A percentile compares a stretch with the other conserved stretches of the same genome.
phyloP scores from a whole-genome alignment of 37 sponge, comb jelly and placozoan genomes.

The Dysidea cf. avara region DNA sequence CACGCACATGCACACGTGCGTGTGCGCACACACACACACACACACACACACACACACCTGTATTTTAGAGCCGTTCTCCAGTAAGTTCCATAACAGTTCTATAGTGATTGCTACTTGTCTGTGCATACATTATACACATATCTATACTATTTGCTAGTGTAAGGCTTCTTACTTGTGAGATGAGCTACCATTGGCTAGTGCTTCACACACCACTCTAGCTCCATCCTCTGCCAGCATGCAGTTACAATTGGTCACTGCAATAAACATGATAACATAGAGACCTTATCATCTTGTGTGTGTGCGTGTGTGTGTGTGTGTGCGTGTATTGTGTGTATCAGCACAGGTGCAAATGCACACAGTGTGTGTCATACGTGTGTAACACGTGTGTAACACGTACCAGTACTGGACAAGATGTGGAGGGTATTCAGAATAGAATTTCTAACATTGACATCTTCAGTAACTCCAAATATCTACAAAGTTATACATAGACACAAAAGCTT shows the following conservation, averaged over 20 bases:
- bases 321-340: too few species aligned
- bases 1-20: too few species aligned
- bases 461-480: too few species aligned
- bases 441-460: constrained; percentile 6
- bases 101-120: constrained; percentile 31
- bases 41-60: constrained; percentile 41
- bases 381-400: constrained; percentile 5
- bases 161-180: constrained; percentile 17
- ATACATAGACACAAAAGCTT: too few species aligned
- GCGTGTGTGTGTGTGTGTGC: too few species aligned
- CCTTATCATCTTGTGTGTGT: too few species aligned
- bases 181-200: constrained; percentile 23
- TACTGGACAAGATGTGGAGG: constrained; percentile 52
- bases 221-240: constrained; percentile 57
- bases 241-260: constrained; percentile 54
- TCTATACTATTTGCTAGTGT: neutral
- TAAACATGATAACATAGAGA: too few species aligned
- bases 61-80: constrained; percentile 72
- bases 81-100: constrained; percentile 83
- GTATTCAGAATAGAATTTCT: constrained; percentile 37
- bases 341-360: too few species aligned
- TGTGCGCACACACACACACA: too few species aligned
- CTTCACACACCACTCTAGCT: constrained; percentile 20
- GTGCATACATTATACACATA: neutral
- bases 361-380: neutral